A percentile compares a stretch with the other conserved stretches of the same genome.
phyloP scores from a whole-genome alignment of 2,797 vertebrate species.

The Falco cherrug region DNA sequence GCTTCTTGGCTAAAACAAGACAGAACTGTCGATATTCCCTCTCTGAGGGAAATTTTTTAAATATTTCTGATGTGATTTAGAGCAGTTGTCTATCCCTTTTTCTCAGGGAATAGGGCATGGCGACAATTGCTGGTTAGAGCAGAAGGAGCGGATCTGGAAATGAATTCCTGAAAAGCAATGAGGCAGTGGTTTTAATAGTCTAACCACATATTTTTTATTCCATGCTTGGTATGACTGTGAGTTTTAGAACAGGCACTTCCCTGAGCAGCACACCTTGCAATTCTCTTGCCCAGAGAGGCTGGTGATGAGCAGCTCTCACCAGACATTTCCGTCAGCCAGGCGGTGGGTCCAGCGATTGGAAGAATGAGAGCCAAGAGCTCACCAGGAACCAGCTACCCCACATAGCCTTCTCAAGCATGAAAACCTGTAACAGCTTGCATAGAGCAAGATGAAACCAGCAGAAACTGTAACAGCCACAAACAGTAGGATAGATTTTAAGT shows the following conservation, averaged over 20 bases:
- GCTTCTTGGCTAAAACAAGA: not conserved
- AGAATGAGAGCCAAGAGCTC: not conserved
- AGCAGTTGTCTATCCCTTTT: not conserved
- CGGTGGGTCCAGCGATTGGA: fast-evolving
- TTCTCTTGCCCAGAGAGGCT: not conserved
- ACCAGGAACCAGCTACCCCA: not conserved
- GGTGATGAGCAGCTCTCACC: fast-evolving
- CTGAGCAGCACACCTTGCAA: not conserved
- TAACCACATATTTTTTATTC: not conserved
- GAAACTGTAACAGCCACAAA: not conserved
- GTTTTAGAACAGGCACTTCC: not conserved
- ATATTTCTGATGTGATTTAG: not conserved
- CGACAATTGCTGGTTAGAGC: not conserved
- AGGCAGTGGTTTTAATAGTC: not conserved
- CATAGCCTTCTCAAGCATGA: not conserved
- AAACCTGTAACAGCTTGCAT: not conserved
- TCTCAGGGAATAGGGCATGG: not conserved
- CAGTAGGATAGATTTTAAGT: not conserved
- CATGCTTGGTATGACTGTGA: not conserved
- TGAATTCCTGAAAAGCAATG: not conserved
- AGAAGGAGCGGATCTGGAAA: not conserved
- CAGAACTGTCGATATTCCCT: not conserved
- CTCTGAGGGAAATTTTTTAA: not conserved
- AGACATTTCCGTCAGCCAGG: not conserved
- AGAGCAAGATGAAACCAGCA: not conserved